Conservation (phyloP, 1,140 invertebrate species). For the Nephila pilipes region DNA sequence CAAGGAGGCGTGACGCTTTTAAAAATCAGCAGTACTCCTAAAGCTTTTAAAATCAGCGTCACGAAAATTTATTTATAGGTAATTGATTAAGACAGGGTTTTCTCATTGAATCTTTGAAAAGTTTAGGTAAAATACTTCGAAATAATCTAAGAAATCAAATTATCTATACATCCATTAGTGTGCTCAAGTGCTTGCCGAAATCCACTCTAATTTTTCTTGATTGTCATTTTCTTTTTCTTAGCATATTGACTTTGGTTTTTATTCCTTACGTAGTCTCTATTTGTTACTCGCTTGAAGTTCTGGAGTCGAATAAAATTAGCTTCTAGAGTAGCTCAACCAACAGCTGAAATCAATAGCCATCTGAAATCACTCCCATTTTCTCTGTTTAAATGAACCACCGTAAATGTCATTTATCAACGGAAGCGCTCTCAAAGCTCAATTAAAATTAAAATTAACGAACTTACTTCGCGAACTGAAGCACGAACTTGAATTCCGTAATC, state of each 20-base stretch:
- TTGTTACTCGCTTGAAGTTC: neutral
- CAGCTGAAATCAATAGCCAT: neutral
- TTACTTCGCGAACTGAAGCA: neutral
- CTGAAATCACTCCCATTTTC: neutral
- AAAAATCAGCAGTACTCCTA: neutral
- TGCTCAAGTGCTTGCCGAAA: neutral
- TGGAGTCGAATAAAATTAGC: neutral
- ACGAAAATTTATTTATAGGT: neutral
- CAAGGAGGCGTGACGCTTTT: neutral
- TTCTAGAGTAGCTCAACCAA: neutral
- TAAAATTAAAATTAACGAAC: conserved; percentile 41
- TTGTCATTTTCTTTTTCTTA: conserved; percentile 4
- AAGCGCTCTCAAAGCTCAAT: conserved; percentile 23
- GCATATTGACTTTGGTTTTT: neutral
- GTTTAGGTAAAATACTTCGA: neutral
- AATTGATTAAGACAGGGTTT: neutral
- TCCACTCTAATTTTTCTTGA: neutral
- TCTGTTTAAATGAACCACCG: neutral
- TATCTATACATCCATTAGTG: neutral
- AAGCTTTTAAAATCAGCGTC: neutral
- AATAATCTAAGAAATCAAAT: conserved; percentile 11
- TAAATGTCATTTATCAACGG: conserved; percentile 20
- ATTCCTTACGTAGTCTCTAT: neutral
- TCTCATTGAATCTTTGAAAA: neutral
- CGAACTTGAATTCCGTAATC: neutral